A percentile compares a stretch with the other conserved stretches of the same genome.
These are phyloP conservation scores for Pterocles gutturalis DNA, from an alignment of 2,113 vertebrate genomes.

Conservation along the genomic window DNA sequence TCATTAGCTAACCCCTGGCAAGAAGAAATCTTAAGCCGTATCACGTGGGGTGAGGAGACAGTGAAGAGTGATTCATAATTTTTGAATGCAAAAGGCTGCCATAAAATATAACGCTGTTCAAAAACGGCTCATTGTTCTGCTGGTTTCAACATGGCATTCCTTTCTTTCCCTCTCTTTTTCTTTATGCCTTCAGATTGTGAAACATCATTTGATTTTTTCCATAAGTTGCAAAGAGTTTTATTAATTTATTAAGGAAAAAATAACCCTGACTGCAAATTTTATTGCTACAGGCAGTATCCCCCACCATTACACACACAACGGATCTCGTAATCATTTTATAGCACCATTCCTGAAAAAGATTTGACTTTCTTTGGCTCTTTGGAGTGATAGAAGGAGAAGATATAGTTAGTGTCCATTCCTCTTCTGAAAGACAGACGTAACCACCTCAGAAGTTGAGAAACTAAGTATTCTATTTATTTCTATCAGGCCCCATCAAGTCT, in stretches of 20 bases:
- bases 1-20: neutral
- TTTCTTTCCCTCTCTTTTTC: neutral
- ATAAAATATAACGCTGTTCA: neutral
- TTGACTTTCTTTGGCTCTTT: neutral
- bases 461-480: neutral
- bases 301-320: neutral
- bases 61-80: conserved; percentile 29
- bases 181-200: neutral
- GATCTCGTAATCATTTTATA: neutral
- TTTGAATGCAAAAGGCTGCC: neutral
- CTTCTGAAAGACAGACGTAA: neutral
- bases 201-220: neutral
- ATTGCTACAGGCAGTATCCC: neutral
- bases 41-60: neutral
- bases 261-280: neutral
- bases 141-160: neutral
- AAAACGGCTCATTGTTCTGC: neutral
- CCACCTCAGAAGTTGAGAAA: neutral
- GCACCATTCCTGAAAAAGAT: neutral
- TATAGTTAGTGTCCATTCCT: neutral
- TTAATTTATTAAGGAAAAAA: neutral
- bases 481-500: neutral
- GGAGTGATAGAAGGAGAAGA: neutral
- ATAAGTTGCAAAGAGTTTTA: neutral
- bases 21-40: neutral